Conservation (phyloP, 2,888 invertebrate genomes). For the Macrosiphum euphorbiae region DNA sequence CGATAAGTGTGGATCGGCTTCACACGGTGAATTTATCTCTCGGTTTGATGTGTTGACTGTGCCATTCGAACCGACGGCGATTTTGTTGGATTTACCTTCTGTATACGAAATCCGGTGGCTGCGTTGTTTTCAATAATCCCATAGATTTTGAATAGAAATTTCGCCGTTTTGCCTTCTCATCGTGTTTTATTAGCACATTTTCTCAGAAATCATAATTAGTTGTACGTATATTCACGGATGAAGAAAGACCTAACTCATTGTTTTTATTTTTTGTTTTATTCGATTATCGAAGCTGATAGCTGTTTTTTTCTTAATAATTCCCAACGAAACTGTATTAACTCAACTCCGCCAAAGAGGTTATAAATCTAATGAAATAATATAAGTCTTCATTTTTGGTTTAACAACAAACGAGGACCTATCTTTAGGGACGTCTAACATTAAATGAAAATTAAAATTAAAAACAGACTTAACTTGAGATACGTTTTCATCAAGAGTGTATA, state of each 20-base stretch:
- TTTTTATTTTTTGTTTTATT: too few species aligned
- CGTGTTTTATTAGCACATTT: not conserved
- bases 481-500: too few species aligned
- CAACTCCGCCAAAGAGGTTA: too few species aligned
- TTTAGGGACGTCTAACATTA: too few species aligned
- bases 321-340: too few species aligned
- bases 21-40: not conserved
- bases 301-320: too few species aligned
- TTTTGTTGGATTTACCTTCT: not conserved
- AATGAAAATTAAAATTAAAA: too few species aligned
- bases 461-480: too few species aligned
- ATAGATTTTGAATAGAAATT: not conserved
- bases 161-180: not conserved
- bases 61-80: not conserved
- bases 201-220: not conserved
- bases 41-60: not conserved
- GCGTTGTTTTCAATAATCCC: not conserved
- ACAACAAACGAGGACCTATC: too few species aligned
- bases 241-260: not conserved
- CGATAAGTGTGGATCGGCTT: not conserved
- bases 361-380: too few species aligned
- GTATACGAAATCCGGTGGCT: not conserved
- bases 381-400: too few species aligned
- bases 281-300: too few species aligned
- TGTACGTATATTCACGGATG: not conserved